phyloP scores from a whole-genome alignment of 2,797 vertebrate genomes.

The Propithecus deckenii region DNA sequence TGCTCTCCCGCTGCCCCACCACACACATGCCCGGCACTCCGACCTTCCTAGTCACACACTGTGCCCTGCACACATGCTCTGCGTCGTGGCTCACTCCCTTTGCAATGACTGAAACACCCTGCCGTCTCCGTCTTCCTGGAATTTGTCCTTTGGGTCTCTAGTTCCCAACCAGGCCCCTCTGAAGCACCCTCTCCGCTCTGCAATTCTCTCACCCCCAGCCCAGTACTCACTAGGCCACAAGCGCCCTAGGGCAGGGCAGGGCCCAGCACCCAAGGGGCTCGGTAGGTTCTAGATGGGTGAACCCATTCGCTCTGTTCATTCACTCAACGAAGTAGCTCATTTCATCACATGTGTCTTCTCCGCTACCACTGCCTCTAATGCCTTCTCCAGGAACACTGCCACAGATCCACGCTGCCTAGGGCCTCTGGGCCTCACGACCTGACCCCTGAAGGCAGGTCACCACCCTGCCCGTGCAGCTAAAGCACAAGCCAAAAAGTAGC shows the following conservation, averaged over 20 bases:
- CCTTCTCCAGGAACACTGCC: background rate
- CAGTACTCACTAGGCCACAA: background rate
- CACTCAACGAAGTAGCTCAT: background rate
- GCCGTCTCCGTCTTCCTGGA: rapidly evolving
- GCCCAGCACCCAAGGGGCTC: too few species aligned
- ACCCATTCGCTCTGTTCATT: background rate
- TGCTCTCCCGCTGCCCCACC: rapidly evolving
- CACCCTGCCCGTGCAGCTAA: background rate
- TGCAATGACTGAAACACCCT: rapidly evolving
- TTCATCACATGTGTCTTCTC: background rate
- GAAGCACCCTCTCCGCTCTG: background rate
- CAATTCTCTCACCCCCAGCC: background rate
- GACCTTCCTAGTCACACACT: rapidly evolving
- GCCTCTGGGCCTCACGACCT: background rate
- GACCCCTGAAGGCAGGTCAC: background rate
- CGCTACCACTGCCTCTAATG: background rate
- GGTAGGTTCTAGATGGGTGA: background rate
- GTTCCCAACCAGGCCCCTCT: background rate
- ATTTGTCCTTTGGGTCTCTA: background rate
- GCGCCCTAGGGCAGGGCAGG: background rate
- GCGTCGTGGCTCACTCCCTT: rapidly evolving
- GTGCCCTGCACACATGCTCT: background rate
- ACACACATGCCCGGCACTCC: background rate
- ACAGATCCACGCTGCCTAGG: background rate
- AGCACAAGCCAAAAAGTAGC: background rate